Conservation (phyloP, 2,797 vertebrate genomes). For the Calcarius lapponicus region DNA sequence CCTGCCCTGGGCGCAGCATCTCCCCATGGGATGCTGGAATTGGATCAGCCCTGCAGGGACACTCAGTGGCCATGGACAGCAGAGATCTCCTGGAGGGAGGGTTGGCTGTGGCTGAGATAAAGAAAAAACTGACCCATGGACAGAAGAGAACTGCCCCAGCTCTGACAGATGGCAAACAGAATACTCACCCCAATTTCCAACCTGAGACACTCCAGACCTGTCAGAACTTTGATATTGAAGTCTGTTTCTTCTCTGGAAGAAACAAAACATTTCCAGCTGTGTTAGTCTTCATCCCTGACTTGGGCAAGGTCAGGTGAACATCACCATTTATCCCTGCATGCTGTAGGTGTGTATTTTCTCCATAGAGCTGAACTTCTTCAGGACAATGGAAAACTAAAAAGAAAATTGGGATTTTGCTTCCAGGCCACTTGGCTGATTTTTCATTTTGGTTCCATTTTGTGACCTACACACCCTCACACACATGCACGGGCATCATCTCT, state of each 20-base stretch:
- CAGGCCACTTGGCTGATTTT: neutral
- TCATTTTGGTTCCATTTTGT: neutral
- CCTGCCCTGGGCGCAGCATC: no score
- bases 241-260: neutral
- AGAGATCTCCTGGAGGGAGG: no score
- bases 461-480: neutral
- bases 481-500: neutral
- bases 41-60: no score
- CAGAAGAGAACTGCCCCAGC: neutral
- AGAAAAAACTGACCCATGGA: neutral
- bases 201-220: neutral
- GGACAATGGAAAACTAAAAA: neutral
- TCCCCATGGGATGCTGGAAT: no score
- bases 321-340: neutral
- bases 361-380: neutral
- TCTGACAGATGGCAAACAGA: neutral
- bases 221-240: neutral
- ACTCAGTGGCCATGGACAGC: no score
- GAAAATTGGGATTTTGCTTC: neutral
- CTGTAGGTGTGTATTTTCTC: neutral
- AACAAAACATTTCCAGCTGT: neutral
- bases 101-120: neutral
- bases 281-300: neutral
- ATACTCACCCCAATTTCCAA: neutral
- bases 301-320: neutral